phyloP scores from a whole-genome alignment of 1,140 invertebrate genomes.

The Euura saliciscinereae region DNA sequence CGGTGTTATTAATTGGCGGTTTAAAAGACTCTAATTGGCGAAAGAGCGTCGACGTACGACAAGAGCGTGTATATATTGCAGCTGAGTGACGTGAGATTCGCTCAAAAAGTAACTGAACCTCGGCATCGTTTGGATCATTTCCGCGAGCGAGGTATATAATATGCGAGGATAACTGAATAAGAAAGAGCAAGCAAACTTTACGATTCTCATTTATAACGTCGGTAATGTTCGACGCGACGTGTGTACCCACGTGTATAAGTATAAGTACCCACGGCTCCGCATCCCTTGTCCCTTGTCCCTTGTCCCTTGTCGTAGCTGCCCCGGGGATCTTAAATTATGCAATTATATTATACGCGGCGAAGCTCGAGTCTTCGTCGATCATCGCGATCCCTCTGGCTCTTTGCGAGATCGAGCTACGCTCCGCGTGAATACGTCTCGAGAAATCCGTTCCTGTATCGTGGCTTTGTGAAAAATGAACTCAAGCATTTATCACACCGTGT shows the following conservation, averaged over 20 bases:
- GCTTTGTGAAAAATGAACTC: too few species aligned
- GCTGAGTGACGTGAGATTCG: too few species aligned
- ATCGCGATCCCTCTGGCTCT: background rate
- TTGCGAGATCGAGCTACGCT: background rate
- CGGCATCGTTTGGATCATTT: too few species aligned
- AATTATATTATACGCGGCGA: background rate
- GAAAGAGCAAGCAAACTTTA: constrained; percentile 40
- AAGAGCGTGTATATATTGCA: too few species aligned
- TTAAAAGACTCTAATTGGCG: constrained; percentile 10
- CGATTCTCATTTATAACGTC: constrained; percentile 45
- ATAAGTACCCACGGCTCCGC: background rate
- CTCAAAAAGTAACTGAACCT: too few species aligned
- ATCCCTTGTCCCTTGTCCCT: background rate
- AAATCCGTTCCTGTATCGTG: too few species aligned
- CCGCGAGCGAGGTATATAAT: too few species aligned
- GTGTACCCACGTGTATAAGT: constrained; percentile 12
- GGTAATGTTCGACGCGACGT: constrained; percentile 43
- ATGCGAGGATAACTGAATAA: constrained; percentile 21
- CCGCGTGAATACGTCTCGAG: too few species aligned
- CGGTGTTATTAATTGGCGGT: constrained; percentile 31
- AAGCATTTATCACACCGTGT: too few species aligned
- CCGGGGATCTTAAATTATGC: constrained; percentile 6
- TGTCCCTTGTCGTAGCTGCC: background rate
- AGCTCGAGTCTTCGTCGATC: background rate
- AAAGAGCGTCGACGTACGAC: constrained; percentile 13